phyloP scores from a whole-genome alignment of 2,888 invertebrate species.

The Apantesis nais region DNA sequence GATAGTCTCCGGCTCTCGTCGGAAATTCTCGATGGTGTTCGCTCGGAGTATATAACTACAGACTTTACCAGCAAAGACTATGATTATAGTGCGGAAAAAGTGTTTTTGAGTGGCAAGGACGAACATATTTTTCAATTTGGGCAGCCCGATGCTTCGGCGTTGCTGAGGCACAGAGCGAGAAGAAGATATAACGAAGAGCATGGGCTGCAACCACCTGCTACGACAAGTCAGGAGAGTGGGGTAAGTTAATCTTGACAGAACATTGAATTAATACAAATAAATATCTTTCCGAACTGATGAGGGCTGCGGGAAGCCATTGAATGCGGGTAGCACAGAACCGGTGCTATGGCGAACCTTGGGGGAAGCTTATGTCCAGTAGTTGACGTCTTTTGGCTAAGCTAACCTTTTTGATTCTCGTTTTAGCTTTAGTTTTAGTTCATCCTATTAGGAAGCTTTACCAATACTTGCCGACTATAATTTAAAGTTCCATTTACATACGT shows the following conservation, averaged over 20 bases:
- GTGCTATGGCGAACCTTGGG: no score
- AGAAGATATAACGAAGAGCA: constrained; percentile 78
- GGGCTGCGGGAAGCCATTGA: no score
- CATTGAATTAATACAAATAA: not conserved
- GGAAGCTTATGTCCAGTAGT: no score
- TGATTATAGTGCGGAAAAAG: constrained; percentile 66
- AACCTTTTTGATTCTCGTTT: no score
- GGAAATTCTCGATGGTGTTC: constrained; percentile 72
- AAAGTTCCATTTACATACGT: no score
- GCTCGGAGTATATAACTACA: constrained; percentile 62
- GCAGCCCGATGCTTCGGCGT: constrained; percentile 86
- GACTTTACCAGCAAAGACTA: constrained; percentile 56
- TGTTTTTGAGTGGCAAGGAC: constrained; percentile 68
- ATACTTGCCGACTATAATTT: no score
- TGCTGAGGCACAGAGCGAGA: constrained; percentile 80
- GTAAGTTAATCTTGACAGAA: constrained; percentile 63
- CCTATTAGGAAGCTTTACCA: no score
- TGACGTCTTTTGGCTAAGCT: no score
- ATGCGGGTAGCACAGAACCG: no score
- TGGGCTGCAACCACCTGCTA: constrained; percentile 73
- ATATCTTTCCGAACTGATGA: no score
- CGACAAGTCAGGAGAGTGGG: constrained; percentile 83
- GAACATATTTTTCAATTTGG: constrained; percentile 83
- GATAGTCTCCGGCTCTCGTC: no score
- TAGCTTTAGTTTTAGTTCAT: no score